These are phyloP conservation scores for Oophaga pumilio DNA, from an alignment of 2,113 vertebrate genomes.

Conservation along the genomic window DNA sequence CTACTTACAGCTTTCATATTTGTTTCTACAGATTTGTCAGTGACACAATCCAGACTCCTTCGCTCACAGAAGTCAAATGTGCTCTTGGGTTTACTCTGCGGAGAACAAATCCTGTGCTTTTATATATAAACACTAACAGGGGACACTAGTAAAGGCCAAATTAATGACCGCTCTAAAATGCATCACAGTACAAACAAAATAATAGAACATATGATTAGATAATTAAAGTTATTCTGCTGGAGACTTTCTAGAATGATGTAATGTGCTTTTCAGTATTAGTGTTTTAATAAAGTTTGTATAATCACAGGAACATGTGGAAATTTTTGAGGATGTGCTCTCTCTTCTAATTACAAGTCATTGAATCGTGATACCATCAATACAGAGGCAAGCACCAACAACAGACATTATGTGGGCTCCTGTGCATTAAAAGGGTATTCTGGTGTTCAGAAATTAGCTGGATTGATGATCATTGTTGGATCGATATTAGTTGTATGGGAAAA, in stretches of 20 bases:
- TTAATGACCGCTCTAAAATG: background rate
- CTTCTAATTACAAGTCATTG: too few species aligned
- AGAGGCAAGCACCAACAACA: too few species aligned
- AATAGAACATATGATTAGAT: background rate
- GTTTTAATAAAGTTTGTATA: background rate
- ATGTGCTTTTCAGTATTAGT: background rate
- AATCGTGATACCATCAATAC: background rate
- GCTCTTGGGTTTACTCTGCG: background rate
- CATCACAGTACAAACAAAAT: background rate
- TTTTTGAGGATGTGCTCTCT: background rate
- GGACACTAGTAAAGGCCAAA: background rate
- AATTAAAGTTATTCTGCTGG: background rate
- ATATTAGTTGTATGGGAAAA: too few species aligned
- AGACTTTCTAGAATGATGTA: background rate
- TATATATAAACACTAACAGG: background rate
- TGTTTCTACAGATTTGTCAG: constrained; percentile 8
- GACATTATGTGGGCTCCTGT: too few species aligned
- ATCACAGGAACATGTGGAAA: background rate
- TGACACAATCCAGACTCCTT: constrained; percentile 7
- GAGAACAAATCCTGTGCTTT: background rate
- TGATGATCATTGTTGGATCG: too few species aligned
- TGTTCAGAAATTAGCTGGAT: too few species aligned
- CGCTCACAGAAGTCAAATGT: background rate
- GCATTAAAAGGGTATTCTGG: too few species aligned
- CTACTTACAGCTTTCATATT: background rate